phyloP scores from a whole-genome alignment of 1,140 invertebrate genomes.

The Acromyrmex echinatior region DNA sequence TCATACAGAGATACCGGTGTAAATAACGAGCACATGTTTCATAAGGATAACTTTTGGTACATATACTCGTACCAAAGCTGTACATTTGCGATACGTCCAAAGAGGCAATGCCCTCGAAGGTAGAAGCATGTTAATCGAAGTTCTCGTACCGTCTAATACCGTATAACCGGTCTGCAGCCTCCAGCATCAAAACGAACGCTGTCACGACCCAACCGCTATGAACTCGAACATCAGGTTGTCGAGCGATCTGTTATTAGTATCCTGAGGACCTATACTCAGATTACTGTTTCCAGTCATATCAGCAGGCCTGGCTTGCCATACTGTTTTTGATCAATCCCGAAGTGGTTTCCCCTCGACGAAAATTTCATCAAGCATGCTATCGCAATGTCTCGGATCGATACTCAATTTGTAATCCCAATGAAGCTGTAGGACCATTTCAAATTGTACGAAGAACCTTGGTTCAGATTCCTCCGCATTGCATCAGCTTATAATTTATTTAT shows the following conservation, averaged over 20 bases:
- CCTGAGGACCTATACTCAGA: slow-evolving; percentile 23
- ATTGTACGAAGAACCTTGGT: background rate
- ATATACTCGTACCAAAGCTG: slow-evolving; percentile 27
- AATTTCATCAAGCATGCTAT: background rate
- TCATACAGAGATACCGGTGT: background rate
- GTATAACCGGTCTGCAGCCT: slow-evolving; percentile 46
- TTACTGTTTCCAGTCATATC: slow-evolving; percentile 6
- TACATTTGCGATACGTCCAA: slow-evolving; percentile 38
- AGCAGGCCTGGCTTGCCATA: background rate
- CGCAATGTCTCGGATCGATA: background rate
- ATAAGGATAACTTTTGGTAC: slow-evolving; percentile 58
- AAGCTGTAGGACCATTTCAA: background rate
- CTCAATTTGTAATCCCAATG: background rate
- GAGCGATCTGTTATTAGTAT: slow-evolving; percentile 59
- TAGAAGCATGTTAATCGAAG: slow-evolving; percentile 68
- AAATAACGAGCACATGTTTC: slow-evolving; percentile 28
- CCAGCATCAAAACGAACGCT: slow-evolving; percentile 53
- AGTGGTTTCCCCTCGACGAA: background rate
- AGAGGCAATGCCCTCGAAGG: slow-evolving; percentile 31
- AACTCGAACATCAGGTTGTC: slow-evolving; percentile 22
- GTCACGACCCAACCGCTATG: slow-evolving; percentile 56
- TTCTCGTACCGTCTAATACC: slow-evolving; percentile 70
- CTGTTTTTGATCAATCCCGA: slow-evolving; percentile 31
- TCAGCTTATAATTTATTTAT: slow-evolving; percentile 5
- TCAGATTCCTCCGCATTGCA: background rate